A percentile compares a stretch with the other conserved stretches of the same genome.
These are phyloP conservation scores for Dendrolimus kikuchii DNA, from an alignment of 1,140 invertebrate species.

Conservation along the genomic window DNA sequence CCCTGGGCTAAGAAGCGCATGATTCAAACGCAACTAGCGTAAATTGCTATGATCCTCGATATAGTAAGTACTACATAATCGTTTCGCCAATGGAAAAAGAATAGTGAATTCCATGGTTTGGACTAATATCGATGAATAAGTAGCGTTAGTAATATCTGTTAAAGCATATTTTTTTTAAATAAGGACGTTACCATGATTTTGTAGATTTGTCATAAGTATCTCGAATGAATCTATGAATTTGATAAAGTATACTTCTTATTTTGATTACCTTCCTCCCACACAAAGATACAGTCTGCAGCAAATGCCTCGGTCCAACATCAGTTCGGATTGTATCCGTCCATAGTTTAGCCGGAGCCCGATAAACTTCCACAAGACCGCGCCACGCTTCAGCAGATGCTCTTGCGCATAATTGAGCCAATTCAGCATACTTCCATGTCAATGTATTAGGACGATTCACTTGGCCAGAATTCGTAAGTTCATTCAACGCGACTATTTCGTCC, in stretches of 20 bases:
- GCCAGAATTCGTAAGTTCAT: constrained; percentile 37
- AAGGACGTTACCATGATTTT: too few relatives aligned
- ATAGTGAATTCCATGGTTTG: too few relatives aligned
- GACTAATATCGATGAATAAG: too few relatives aligned
- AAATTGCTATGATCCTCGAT: too few relatives aligned
- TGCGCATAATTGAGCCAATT: constrained; percentile 40
- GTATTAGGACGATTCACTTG: constrained; percentile 42
- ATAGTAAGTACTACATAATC: too few relatives aligned
- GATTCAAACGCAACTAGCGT: too few relatives aligned
- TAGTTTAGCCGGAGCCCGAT: constrained; percentile 46
- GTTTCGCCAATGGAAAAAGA: too few relatives aligned
- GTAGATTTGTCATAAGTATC: too few relatives aligned
- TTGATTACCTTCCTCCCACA: constrained; percentile 78
- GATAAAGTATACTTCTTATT: neutral
- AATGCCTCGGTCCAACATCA: constrained; percentile 67
- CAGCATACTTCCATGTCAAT: constrained; percentile 54
- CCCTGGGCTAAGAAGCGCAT: too few relatives aligned
- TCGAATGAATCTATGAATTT: neutral
- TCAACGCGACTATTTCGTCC: constrained; percentile 48
- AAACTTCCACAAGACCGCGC: constrained; percentile 33
- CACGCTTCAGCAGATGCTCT: constrained; percentile 40
- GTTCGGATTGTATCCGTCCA: constrained; percentile 49
- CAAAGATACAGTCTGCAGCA: constrained; percentile 79
- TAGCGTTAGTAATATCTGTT: too few relatives aligned
- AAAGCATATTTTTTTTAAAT: too few relatives aligned